These are phyloP conservation scores for Drosophila dives DNA, from an alignment of 2,888 invertebrate genomes.

Conservation along the genomic window DNA sequence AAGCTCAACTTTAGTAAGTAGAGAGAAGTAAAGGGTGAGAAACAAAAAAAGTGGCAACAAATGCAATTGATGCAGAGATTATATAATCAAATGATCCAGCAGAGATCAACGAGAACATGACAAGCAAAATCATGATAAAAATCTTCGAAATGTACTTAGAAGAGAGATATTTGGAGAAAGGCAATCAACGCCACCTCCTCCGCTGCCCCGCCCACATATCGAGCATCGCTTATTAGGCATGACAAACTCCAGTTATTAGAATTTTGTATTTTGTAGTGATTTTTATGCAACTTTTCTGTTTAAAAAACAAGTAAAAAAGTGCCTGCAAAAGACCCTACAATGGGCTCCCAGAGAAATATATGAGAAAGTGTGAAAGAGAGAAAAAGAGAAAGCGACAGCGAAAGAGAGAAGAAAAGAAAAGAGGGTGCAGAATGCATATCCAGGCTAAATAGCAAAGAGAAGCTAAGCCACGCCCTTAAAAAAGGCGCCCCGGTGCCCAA, in stretches of 20 bases:
- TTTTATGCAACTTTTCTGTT: conserved; percentile 68
- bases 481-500: conserved; percentile 8
- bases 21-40: conserved; percentile 5
- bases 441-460: conserved; percentile 59
- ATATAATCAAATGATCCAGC: background rate
- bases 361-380: background rate
- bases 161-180: conserved; percentile 6
- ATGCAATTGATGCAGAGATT: background rate
- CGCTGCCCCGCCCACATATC: conserved; percentile 6
- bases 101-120: conserved; percentile 1
- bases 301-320: conserved; percentile 74
- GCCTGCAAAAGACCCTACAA: conserved; percentile 53
- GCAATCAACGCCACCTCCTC: background rate
- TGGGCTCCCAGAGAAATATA: conserved; percentile 4
- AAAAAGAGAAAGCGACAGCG: conserved; percentile 15
- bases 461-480: conserved; percentile 50
- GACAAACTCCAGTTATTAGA: conserved; percentile 55
- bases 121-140: background rate
- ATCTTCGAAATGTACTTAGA: conserved; percentile 47
- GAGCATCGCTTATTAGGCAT: conserved; percentile 26
- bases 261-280: conserved; percentile 19
- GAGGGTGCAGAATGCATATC: conserved; percentile 34
- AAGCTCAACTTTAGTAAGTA: conserved; percentile 53
- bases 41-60: background rate
- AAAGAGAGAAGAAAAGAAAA: conserved; percentile 1